These are phyloP conservation scores for Crocuta crocuta DNA, from an alignment of 2,113 vertebrate species.

Conservation along the genomic window DNA sequence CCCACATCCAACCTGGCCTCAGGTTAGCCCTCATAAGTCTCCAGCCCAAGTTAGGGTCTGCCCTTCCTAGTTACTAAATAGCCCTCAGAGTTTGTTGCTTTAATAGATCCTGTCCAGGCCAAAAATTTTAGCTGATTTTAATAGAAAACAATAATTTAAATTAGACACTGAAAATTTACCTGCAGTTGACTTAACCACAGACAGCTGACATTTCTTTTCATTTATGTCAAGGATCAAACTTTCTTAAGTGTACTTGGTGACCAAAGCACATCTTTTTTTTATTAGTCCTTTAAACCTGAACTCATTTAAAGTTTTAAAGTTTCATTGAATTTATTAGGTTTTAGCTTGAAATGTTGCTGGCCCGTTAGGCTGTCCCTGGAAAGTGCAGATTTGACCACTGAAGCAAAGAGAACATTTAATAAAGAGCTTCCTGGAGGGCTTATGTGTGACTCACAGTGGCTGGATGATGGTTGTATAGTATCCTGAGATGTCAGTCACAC, in stretches of 20 bases:
- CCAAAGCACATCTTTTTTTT: not conserved
- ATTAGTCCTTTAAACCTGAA: conserved; percentile 55
- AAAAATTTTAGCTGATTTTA: not conserved
- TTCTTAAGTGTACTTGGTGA: not conserved
- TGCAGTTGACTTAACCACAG: not conserved
- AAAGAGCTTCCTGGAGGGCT: not conserved
- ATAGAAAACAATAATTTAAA: conserved; percentile 24
- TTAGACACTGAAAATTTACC: not conserved
- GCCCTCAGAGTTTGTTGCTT: not conserved
- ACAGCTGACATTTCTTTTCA: conserved; percentile 16
- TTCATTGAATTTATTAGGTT: conserved; percentile 26
- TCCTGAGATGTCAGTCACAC: not conserved
- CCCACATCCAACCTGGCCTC: not conserved
- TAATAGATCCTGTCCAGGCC: not conserved
- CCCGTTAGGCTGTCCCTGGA: not conserved
- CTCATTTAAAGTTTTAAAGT: conserved; percentile 53
- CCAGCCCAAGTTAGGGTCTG: not conserved
- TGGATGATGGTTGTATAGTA: not conserved
- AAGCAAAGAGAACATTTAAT: conserved; percentile 22
- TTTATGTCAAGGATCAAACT: not conserved
- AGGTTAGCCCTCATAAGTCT: not conserved
- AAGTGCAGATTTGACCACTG: not conserved
- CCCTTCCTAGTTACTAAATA: not conserved
- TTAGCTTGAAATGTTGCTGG: conserved; percentile 19
- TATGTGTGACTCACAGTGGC: not conserved